Conservation (phyloP, 2,888 invertebrate genomes). For the Prenolepis imparis region DNA sequence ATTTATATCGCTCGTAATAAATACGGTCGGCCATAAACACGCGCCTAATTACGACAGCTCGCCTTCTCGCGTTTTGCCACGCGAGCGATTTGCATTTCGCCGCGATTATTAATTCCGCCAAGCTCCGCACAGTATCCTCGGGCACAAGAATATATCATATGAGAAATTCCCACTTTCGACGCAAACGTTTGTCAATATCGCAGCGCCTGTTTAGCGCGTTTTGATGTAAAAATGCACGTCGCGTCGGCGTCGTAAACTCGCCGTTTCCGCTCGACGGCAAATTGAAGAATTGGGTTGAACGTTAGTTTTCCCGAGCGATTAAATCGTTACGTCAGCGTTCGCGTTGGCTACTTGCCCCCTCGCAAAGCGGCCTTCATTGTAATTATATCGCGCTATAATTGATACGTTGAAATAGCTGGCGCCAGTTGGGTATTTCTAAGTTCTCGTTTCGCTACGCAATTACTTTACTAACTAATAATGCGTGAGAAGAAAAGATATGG, state of each 20-base stretch:
- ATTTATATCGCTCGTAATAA: slow-evolving; percentile 65
- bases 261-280: neutral
- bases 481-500: neutral
- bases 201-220: neutral
- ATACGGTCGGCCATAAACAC: slow-evolving; percentile 68
- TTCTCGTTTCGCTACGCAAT: slow-evolving; percentile 45
- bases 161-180: slow-evolving; percentile 29
- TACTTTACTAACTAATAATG: slow-evolving; percentile 15
- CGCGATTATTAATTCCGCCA: slow-evolving; percentile 68
- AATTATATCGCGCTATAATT: slow-evolving; percentile 46
- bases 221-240: neutral
- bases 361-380: slow-evolving; percentile 45
- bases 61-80: slow-evolving; percentile 53
- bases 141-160: neutral
- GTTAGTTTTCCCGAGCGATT: slow-evolving; percentile 8
- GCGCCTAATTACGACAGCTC: slow-evolving; percentile 66
- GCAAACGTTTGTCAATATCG: slow-evolving; percentile 10
- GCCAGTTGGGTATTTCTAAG: slow-evolving; percentile 47
- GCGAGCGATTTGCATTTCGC: slow-evolving; percentile 70
- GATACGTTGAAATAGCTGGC: slow-evolving; percentile 47
- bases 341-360: neutral
- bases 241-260: neutral
- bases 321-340: slow-evolving; percentile 28
- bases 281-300: slow-evolving; percentile 34
- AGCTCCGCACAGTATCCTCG: neutral